Base-by-base conservation (phyloP, 64 coral and sea anemone species). In the Montipora cactus region DNA sequence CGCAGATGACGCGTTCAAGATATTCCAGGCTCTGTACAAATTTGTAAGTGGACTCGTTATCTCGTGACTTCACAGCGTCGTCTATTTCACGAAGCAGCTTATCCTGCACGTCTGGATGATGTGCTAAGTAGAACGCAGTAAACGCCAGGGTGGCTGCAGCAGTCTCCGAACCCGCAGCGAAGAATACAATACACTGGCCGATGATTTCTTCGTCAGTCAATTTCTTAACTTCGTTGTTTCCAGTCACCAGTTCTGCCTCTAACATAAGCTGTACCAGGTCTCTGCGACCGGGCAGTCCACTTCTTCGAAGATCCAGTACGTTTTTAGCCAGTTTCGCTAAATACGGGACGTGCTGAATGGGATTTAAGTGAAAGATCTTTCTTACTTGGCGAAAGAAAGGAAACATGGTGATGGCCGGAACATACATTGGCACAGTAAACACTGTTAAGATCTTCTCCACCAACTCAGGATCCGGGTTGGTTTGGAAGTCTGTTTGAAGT, bases 201-300 rank as follows among this genome's bases (percentile, higher is more conserved):
- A 72, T 76, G 48, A 91, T 91, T 70, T 91, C 89, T 49, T 71
- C 51, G 8, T 91, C 89, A 7, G 77, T 91, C 12, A 81, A 46
- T 8, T 68, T 66, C 4, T 28, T 14, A 7, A 45, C 13, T 4
- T 81, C 59, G 47, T 52, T 81, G 47, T 52, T 70, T 8, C 19
- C 61, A 37, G 57, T 49, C 46, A 25, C 57, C 5, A 81, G 67
- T 1, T 69, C 68, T 2, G 22, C 59, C n/a, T 71, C 74, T 18
- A 91, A 44, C 89, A 91, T 91, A 13, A 81, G 76, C 78, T 91
- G 76, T 10, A 91, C 13, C 10, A 91, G 57, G 48, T 91, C 89
- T 8, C 79, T 81, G 20, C 78, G 89, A 18, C 64, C 13, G 0
- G 5, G 2, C 4, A 51, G 44, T 2, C 77, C 77, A 44, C 46